These are phyloP conservation scores for Agonopterix heracliana DNA, from an alignment of 2,888 invertebrate species.

Conservation along the genomic window DNA sequence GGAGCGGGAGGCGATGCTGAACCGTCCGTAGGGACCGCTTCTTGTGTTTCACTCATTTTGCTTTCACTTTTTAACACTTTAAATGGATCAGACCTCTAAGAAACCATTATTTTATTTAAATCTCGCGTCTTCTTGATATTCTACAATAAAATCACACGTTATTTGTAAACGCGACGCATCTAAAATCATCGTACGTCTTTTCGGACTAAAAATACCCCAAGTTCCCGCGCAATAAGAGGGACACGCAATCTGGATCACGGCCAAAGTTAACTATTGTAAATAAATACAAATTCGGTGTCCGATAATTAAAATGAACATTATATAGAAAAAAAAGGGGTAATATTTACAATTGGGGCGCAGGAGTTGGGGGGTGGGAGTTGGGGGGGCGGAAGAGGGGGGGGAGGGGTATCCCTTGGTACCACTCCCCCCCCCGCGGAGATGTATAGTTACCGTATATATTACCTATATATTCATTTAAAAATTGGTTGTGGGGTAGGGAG, in stretches of 20 bases:
- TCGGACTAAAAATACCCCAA: slow-evolving; percentile 67
- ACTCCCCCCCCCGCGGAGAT: too few relatives aligned
- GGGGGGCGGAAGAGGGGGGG: too few relatives aligned
- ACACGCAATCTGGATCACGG: slow-evolving; percentile 73
- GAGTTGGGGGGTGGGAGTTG: too few relatives aligned
- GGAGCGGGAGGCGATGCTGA: slow-evolving; percentile 36
- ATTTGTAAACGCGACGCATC: slow-evolving; percentile 30
- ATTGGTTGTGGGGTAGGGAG: too few relatives aligned
- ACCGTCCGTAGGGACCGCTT: slow-evolving; percentile 29
- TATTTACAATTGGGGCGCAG: too few relatives aligned
- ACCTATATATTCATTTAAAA: too few relatives aligned
- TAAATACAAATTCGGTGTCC: slow-evolving; percentile 24
- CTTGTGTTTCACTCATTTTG: slow-evolving; percentile 63
- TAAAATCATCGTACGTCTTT: slow-evolving; percentile 48
- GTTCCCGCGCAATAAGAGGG: slow-evolving; percentile 70
- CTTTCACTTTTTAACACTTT: slow-evolving; percentile 36
- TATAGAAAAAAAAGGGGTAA: too few relatives aligned
- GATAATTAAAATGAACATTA: too few relatives aligned
- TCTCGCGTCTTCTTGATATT: not conserved
- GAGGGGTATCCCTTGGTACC: too few relatives aligned
- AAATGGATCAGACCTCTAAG: slow-evolving; percentile 19
- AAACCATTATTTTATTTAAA: slow-evolving; percentile 21
- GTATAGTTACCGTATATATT: too few relatives aligned
- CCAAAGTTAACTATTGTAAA: slow-evolving; percentile 56
- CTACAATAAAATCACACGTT: not conserved